Conservation (phyloP, 2,888 invertebrate species). For the Protodeltote pygarga region DNA sequence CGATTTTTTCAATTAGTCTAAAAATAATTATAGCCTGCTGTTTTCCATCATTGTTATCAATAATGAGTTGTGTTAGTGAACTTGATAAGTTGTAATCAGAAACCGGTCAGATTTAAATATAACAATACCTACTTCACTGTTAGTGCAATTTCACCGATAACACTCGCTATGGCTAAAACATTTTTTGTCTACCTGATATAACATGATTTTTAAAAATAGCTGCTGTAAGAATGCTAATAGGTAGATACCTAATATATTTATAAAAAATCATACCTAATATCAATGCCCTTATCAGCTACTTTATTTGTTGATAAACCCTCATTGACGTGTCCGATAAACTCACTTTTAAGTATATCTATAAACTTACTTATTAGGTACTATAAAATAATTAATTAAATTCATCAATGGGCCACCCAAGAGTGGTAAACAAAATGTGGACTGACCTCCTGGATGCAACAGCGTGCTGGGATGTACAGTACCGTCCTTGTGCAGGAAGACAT, state of each 20-base stretch:
- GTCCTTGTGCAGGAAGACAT: constrained; percentile 93
- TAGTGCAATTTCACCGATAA: constrained; percentile 34
- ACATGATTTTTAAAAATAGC: constrained; percentile 1
- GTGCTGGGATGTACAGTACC: constrained; percentile 91
- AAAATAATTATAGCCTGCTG: no score
- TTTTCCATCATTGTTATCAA: constrained; percentile 29
- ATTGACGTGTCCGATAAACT: constrained; percentile 33
- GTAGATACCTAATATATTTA: no score
- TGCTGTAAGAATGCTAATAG: constrained; percentile 8
- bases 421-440: constrained; percentile 40
- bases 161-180: constrained; percentile 21
- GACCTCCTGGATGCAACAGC: constrained; percentile 81
- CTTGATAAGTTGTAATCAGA: constrained; percentile 42
- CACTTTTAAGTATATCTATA: constrained; percentile 9
- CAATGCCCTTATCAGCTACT: constrained; percentile 28
- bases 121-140: constrained; percentile 14
- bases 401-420: constrained; percentile 4
- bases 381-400: constrained; percentile 20
- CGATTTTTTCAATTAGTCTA: no score
- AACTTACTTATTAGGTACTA: constrained; percentile 1
- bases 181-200: constrained; percentile 11
- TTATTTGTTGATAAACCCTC: constrained; percentile 34
- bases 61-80: constrained; percentile 37
- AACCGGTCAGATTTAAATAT: constrained; percentile 25
- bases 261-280: no score